Conservation (phyloP, 2,888 invertebrate species). For the Caenorhabditis zanzibari region DNA sequence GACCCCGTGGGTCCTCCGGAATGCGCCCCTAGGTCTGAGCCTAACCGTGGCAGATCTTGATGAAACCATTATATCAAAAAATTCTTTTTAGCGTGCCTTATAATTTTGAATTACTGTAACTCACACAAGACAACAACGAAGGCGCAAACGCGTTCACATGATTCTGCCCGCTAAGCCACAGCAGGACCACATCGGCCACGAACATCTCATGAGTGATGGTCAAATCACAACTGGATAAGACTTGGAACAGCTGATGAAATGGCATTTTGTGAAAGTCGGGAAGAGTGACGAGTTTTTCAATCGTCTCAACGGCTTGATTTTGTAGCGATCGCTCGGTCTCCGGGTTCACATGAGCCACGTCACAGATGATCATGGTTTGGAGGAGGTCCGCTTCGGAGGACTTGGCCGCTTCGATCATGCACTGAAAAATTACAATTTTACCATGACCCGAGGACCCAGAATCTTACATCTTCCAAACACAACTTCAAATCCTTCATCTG, state of each 20-base stretch:
- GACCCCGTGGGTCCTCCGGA: too few species aligned
- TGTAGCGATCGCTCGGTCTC: constrained; percentile 60
- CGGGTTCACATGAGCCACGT: constrained; percentile 53
- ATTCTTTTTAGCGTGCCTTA: too few species aligned
- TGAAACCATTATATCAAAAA: too few species aligned
- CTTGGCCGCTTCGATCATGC: constrained; percentile 52
- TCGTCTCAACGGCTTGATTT: constrained; percentile 40
- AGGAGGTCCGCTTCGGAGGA: constrained; percentile 59
- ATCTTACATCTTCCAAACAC: constrained; percentile 55
- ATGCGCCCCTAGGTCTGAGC: too few species aligned
- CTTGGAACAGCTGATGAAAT: constrained; percentile 53
- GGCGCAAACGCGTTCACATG: constrained; percentile 48
- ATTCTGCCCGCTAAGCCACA: constrained; percentile 64
- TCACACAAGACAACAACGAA: constrained; percentile 32
- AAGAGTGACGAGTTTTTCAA: constrained; percentile 54
- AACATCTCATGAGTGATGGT: constrained; percentile 58
- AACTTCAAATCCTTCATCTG: constrained; percentile 57
- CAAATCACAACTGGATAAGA: constrained; percentile 64
- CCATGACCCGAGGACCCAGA: too few species aligned
- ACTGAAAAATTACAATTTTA: too few species aligned
- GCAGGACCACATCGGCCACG: constrained; percentile 61
- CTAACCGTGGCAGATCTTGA: too few species aligned
- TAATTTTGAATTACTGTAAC: neutral
- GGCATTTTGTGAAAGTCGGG: constrained; percentile 63
- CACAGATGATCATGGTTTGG: constrained; percentile 59